Evolutionary conservation across 2,888 invertebrate genomes (phyloP).

Genomic region (Timema podura): DNA sequence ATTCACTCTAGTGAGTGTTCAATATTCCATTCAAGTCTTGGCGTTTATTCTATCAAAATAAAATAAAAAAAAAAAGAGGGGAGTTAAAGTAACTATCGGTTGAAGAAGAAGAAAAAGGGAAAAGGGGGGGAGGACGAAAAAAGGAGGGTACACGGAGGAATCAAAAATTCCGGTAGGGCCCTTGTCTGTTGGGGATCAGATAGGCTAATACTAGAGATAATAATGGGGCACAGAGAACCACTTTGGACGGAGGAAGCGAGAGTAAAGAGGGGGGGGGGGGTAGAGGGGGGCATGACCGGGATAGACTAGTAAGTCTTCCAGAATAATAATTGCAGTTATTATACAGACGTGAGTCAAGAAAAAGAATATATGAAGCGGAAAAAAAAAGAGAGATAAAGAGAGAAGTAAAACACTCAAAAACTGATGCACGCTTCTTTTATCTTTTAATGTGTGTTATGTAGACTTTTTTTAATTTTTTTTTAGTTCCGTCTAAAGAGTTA

Average conservation of each 20-base stretch:
- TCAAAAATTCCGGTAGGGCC: constrained; percentile 17
- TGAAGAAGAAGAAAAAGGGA: too few relatives aligned
- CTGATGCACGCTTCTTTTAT: too few relatives aligned
- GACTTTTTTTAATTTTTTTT: too few relatives aligned
- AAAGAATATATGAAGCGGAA: not conserved
- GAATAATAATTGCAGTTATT: constrained; percentile 28
- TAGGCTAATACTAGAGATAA: constrained; percentile 20
- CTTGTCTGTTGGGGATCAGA: constrained; percentile 8
- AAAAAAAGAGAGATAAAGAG: constrained; percentile 4
- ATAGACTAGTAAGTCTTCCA: not conserved
- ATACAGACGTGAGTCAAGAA: constrained; percentile 25
- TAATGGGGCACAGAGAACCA: constrained; percentile 11
- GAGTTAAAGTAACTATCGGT: too few relatives aligned
- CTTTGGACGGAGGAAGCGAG: not conserved
- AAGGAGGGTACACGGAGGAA: constrained; percentile 1
- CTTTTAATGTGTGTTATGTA: too few relatives aligned
- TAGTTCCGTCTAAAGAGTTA: too few relatives aligned
- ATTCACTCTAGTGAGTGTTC: too few relatives aligned
- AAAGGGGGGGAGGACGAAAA: not conserved
- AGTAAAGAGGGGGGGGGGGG: not conserved
- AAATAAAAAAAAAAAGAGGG: too few relatives aligned
- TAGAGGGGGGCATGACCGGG: not conserved
- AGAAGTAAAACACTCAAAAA: constrained; percentile 13
- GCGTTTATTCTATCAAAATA: too few relatives aligned
- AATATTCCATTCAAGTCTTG: too few relatives aligned